phyloP scores from a whole-genome alignment of 1,140 invertebrate species.

The Aphidius ervi region DNA sequence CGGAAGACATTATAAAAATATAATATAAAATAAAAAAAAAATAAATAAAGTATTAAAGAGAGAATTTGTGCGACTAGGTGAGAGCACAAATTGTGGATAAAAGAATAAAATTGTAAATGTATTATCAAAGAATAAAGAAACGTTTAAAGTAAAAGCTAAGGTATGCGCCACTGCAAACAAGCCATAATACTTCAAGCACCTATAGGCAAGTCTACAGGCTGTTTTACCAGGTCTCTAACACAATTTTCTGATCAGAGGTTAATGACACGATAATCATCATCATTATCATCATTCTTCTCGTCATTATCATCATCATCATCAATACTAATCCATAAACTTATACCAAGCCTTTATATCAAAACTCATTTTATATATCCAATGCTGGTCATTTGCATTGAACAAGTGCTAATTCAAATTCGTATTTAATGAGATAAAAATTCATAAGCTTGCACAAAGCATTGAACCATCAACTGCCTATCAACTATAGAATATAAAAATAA shows the following conservation, averaged over 20 bases:
- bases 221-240: constrained; percentile 20
- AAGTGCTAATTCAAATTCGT: neutral
- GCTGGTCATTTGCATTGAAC: neutral
- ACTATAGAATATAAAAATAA: too few relatives aligned
- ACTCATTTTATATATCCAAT: neutral
- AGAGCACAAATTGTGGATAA: constrained; percentile 15
- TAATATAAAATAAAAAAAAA: neutral
- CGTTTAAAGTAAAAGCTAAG: constrained; percentile 15
- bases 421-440: neutral
- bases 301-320: too few relatives aligned
- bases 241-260: constrained; percentile 18
- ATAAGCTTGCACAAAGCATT: too few relatives aligned
- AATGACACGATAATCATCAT: constrained; percentile 20
- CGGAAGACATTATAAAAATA: constrained; percentile 18
- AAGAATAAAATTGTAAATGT: constrained; percentile 2
- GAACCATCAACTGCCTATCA: too few relatives aligned
- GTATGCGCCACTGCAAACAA: constrained; percentile 29
- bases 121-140: neutral
- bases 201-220: constrained; percentile 18
- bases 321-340: constrained; percentile 14
- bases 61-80: constrained; percentile 10
- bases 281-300: neutral
- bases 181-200: constrained; percentile 22
- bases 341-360: constrained; percentile 5
- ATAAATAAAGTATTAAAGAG: constrained; percentile 15